Evolutionary conservation across 2,797 vertebrate genomes (phyloP).

Genomic region (Coreius guichenoti): DNA sequence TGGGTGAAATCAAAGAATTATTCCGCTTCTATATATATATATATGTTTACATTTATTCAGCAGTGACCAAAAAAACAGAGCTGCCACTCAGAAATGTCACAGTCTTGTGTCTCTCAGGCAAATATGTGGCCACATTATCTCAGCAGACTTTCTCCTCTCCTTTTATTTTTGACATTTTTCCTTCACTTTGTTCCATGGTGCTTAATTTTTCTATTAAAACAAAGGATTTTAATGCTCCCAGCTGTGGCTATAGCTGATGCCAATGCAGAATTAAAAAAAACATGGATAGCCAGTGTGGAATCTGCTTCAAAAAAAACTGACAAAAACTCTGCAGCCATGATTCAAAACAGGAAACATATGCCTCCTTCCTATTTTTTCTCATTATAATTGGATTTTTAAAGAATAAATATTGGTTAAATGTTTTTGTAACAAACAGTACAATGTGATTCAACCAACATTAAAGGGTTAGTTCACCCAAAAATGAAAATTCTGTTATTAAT

Average conservation of each 20-base stretch:
- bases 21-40: background rate
- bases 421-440: background rate
- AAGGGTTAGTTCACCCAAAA: no score
- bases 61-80: background rate
- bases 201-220: constrained; percentile 27
- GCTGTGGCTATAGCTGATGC: constrained; percentile 4
- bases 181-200: constrained; percentile 4
- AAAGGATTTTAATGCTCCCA: background rate
- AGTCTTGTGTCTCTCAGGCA: background rate
- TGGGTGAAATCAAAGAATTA: background rate
- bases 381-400: background rate
- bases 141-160: constrained; percentile 4
- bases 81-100: background rate
- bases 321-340: background rate
- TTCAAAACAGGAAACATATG: background rate
- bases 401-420: background rate
- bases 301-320: constrained; percentile 1
- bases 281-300: background rate
- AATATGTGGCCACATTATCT: background rate
- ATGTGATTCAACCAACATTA: background rate
- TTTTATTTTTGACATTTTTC: background rate
- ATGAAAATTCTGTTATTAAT: no score
- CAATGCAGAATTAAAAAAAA: background rate
- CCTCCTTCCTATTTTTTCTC: background rate
- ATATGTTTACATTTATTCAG: background rate